These are phyloP conservation scores for Podabrus alpinus DNA, from an alignment of 2,888 invertebrate genomes.

Conservation along the genomic window DNA sequence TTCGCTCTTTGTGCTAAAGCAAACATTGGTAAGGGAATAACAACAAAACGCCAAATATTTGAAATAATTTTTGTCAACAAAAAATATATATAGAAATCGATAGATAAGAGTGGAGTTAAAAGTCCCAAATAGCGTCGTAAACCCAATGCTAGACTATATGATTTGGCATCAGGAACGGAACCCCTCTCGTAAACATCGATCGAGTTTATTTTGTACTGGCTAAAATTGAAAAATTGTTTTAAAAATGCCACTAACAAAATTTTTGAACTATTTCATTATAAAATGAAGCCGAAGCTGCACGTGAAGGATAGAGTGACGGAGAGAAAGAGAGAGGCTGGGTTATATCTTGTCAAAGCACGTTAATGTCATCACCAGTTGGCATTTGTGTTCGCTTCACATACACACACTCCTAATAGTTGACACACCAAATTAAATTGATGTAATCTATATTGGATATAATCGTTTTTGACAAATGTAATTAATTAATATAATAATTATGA, in stretches of 20 bases:
- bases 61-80: not conserved
- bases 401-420: slow-evolving; percentile 4
- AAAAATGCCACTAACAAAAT: not conserved
- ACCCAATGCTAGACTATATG: not conserved
- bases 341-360: slow-evolving; percentile 44
- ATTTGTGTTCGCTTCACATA: slow-evolving; percentile 15
- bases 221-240: not conserved
- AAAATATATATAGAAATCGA: not conserved
- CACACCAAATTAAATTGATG: slow-evolving; percentile 17
- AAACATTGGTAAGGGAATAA: not conserved
- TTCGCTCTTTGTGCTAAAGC: not conserved
- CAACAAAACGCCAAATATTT: not conserved
- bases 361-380: slow-evolving; percentile 45
- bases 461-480: not conserved
- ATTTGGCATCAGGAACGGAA: not conserved
- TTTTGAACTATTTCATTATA: not conserved
- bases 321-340: slow-evolving; percentile 27
- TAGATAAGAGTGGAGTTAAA: not conserved
- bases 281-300: not conserved
- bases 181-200: not conserved
- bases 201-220: not conserved
- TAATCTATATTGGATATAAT: not conserved
- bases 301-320: not conserved
- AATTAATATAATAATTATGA: not conserved
- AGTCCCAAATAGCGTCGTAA: not conserved